Base-by-base conservation (phyloP, 1,140 invertebrate species). In the Zaprionus vittiger region DNA sequence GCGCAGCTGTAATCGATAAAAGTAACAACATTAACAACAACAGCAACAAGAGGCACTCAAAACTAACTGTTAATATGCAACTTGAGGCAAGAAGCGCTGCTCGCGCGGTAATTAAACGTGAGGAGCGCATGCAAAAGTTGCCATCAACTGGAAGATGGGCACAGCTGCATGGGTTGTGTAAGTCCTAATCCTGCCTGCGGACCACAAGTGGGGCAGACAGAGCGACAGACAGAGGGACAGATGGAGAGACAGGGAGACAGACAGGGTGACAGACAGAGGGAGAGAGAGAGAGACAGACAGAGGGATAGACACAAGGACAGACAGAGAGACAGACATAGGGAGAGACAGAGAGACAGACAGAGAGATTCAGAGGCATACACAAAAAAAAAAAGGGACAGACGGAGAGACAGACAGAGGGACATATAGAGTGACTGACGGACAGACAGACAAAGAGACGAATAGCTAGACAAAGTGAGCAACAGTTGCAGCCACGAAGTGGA, bases 161-260 rank as follows among this genome's bases (percentile, higher is more conserved):
- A 54, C 69, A 77, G 74, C 62, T 77, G 75, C 54, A 15, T 7
- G n/a, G 57, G 62, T 79, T 79, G 74, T 79, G 68, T 73, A 79
- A 79, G 64, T 38, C 81, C 80, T 83, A 89, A 83, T 87, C 80
- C 80, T 87, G 84, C 60, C 67, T 55, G 52, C 63, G 72, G 81
- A 64, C 73, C 61, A 67, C 81, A 62, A 55, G 20, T 52, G 20
- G 15, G 78, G 37, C 78, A 75, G 75, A 77, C 78, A 72, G 59
- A 47, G 20, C 4, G 34, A 63, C 54, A 17, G 34, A 59, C 54
- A 26, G 55, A n/a, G 34, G 49, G 60, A 60, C 41, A 55, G 60
- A 60, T 57, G 20, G 9, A 34, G 31, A 80, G 80, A 77, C 65
- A 72, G 59, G 38, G 15, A 17, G 34, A 52, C 54, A 56, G 61